Evolutionary conservation across 1,140 invertebrate species (phyloP).

Genomic region (Holcopasites calliopsidis): DNA sequence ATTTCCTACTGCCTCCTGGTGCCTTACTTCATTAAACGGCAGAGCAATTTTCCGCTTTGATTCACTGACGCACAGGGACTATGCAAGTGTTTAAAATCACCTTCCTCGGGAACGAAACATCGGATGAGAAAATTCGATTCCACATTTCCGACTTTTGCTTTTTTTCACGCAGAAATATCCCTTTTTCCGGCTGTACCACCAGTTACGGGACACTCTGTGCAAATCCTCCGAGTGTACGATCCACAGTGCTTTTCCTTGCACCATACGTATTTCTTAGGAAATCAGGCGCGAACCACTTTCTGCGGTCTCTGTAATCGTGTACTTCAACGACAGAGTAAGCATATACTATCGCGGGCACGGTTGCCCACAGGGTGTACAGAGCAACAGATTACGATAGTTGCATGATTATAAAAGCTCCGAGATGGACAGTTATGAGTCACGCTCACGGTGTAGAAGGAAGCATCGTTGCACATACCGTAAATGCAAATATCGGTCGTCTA

Average conservation of each 20-base stretch:
- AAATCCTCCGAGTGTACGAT: too few relatives aligned
- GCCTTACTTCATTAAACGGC: too few relatives aligned
- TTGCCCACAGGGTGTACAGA: conserved; percentile 26
- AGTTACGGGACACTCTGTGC: too few relatives aligned
- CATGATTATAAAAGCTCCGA: conserved; percentile 42
- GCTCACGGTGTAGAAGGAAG: conserved; percentile 35
- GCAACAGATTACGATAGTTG: conserved; percentile 43
- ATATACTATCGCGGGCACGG: background rate
- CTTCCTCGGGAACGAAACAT: too few relatives aligned
- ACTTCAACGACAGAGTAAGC: conserved; percentile 30
- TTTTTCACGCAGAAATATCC: too few relatives aligned
- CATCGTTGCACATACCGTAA: conserved; percentile 26
- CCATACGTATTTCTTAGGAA: background rate
- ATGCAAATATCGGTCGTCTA: conserved; percentile 60
- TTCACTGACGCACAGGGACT: too few relatives aligned
- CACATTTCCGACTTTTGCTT: too few relatives aligned
- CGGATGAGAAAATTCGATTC: too few relatives aligned
- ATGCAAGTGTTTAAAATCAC: too few relatives aligned
- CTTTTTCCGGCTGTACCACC: too few relatives aligned
- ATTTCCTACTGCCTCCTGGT: too few relatives aligned
- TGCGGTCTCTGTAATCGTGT: conserved; percentile 29
- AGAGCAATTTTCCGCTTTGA: too few relatives aligned
- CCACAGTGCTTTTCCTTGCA: background rate
- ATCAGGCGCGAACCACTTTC: conserved; percentile 44
- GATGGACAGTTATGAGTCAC: conserved; percentile 54